Evolutionary conservation across 2,797 vertebrate genomes (phyloP).

Genomic region (Merluccius polli): DNA sequence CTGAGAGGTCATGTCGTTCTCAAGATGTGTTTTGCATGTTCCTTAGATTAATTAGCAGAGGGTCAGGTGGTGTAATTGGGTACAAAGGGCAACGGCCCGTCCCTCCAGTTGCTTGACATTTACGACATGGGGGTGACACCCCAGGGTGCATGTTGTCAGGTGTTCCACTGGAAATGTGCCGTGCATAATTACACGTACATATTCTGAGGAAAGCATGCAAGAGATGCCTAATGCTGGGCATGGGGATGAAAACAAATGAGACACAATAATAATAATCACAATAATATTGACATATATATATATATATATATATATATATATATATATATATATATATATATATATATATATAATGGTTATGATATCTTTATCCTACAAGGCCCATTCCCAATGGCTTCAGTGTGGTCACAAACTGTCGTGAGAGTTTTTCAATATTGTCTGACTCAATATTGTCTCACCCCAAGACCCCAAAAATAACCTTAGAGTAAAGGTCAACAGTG

Average conservation of each 20-base stretch:
- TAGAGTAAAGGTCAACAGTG: background rate
- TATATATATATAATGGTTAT: background rate
- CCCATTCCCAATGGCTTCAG: background rate
- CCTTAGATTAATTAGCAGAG: background rate
- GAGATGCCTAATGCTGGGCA: too few species aligned
- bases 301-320: too few species aligned
- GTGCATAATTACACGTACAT: background rate
- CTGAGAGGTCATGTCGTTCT: background rate
- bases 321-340: too few species aligned
- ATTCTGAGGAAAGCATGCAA: background rate
- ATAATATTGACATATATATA: background rate
- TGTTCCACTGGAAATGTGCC: too few species aligned
- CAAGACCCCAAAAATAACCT: background rate
- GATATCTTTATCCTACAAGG: background rate
- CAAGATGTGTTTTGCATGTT: background rate
- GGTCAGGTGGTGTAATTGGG: background rate
- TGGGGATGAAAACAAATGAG: too few species aligned
- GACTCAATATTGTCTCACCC: slow-evolving; percentile 1
- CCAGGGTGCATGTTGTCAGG: background rate
- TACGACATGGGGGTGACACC: background rate
- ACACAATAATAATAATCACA: too few species aligned
- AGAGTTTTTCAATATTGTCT: background rate
- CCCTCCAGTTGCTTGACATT: background rate
- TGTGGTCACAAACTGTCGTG: background rate
- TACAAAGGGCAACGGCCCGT: background rate